phyloP scores from a whole-genome alignment of 2,888 invertebrate species.

The Escarpia spicata region DNA sequence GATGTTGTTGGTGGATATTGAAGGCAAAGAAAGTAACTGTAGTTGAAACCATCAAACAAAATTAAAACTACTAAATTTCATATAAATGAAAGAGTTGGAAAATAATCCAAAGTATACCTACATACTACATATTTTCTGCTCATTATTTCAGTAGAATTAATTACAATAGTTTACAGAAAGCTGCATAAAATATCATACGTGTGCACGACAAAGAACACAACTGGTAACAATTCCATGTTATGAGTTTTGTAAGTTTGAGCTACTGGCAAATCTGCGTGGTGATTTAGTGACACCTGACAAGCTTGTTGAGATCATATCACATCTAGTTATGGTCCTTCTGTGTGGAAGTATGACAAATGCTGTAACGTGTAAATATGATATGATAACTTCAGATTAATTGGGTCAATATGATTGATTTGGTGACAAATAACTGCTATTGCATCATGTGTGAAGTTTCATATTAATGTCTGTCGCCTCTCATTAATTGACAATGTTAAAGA shows the following conservation, averaged over 20 bases:
- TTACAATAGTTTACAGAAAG: too few relatives aligned
- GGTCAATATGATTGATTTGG: not conserved
- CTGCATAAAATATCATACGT: too few relatives aligned
- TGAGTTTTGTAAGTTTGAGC: not conserved
- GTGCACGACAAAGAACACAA: too few relatives aligned
- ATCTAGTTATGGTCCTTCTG: not conserved
- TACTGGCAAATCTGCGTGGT: not conserved
- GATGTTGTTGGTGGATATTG: not conserved
- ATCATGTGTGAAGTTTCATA: not conserved
- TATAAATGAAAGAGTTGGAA: not conserved
- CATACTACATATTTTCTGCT: too few relatives aligned
- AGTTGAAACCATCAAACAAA: not conserved
- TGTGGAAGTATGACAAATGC: not conserved
- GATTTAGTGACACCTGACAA: not conserved
- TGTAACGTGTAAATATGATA: not conserved
- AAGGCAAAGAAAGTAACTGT: not conserved
- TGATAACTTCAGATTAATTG: not conserved
- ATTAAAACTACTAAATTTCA: not conserved
- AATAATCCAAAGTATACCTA: not conserved
- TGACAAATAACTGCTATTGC: not conserved
- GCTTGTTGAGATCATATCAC: not conserved
- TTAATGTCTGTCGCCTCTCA: too few relatives aligned
- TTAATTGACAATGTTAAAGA: too few relatives aligned
- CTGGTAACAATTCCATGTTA: not conserved
- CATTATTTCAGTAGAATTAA: too few relatives aligned